Base-by-base conservation (phyloP, 2,113 vertebrate genomes). In the Pollachius pollachius region DNA sequence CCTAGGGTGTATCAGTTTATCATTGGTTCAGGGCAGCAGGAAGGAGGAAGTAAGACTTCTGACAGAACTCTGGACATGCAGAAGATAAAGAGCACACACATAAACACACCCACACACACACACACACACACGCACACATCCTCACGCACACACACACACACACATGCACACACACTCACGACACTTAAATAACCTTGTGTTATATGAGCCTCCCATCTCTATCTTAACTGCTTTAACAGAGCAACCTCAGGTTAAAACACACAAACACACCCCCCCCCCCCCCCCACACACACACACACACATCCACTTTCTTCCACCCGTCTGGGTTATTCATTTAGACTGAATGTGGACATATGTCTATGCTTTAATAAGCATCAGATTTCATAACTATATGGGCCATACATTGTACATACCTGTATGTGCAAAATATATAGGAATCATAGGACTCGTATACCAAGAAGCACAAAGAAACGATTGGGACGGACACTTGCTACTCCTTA, bases 1-100 rank as follows among this genome's bases (percentile, higher is more conserved):
- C 76, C 85, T 73, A 61, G 85, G 78, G 88, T 81, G 74, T 81
- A 86, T 89, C 86, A 81, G 61, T 85, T 89, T 88, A 76, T 83
- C 82, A 77, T 72, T 79, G 84, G 81, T 75, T 64, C 17, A 73
- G 41, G 82, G 72, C 82, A 84, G 69, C 77, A 86, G 85, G 86
- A 89, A 87, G 73, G 78, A 72, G 82, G 79, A 85, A 83, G 82
- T 69, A 76, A 63, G 15, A 6, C 71, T 79, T 74, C 67, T 81
- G 81, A 76, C 76, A 77, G 64, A 61, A 61, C 5, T 21, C n/a
- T 61, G 59, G n/a, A 77, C 73, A 79, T 81, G 41, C 61, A 73
- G 65, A 52, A 77, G 75, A 82, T 82, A 52, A 61, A 73, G 65
- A 56, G 15, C n/a, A 11, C n/a, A 60, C 58, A 73, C 66, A 30